phyloP scores from a whole-genome alignment of 2,888 invertebrate genomes.

The Caenorhabditis doughertyi region DNA sequence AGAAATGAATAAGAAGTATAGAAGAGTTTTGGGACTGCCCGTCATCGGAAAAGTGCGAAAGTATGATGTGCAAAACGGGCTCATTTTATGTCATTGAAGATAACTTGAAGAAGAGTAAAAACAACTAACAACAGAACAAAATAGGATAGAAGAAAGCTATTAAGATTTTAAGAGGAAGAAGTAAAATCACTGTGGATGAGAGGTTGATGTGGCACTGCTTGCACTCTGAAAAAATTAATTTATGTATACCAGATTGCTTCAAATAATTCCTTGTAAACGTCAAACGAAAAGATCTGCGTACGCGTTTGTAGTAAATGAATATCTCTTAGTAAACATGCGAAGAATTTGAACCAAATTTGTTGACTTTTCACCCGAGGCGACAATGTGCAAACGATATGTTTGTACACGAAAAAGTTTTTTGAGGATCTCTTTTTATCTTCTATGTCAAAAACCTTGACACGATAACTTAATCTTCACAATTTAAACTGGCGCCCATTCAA shows the following conservation, averaged over 20 bases:
- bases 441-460: conserved; percentile 1
- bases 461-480: background rate
- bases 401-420: conserved; percentile 15
- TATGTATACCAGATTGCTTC: background rate
- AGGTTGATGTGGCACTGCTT: conserved; percentile 24
- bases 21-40: conserved; percentile 1
- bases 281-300: background rate
- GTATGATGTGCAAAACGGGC: background rate
- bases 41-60: background rate
- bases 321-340: conserved; percentile 35
- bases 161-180: conserved; percentile 20
- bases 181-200: conserved; percentile 40
- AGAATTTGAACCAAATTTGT: conserved; percentile 45
- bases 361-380: conserved; percentile 39
- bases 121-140: conserved; percentile 35
- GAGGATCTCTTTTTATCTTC: conserved; percentile 7
- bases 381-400: conserved; percentile 48
- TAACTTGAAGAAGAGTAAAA: conserved; percentile 22
- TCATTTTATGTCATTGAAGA: conserved; percentile 38
- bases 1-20: conserved; percentile 11
- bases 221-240: conserved; percentile 19
- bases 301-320: conserved; percentile 11
- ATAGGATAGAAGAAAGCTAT: conserved; percentile 5
- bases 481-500: background rate
- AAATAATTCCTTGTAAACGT: background rate